These are phyloP conservation scores for Catharus ustulatus DNA, from an alignment of 2,797 vertebrate genomes.

Conservation along the genomic window DNA sequence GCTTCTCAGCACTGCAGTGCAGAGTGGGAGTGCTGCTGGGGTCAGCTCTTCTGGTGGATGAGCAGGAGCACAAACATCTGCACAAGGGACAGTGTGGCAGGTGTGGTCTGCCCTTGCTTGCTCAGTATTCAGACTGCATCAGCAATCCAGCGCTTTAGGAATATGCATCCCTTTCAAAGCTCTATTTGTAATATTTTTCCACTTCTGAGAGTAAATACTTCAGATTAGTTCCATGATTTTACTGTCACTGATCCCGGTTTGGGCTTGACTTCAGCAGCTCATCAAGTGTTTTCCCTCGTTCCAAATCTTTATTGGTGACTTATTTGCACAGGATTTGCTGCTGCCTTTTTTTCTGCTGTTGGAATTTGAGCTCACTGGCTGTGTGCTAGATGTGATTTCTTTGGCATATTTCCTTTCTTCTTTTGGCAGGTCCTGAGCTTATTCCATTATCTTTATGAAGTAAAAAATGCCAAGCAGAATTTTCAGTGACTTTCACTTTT, in stretches of 20 bases:
- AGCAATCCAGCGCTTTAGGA: not conserved
- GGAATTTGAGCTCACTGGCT: not conserved
- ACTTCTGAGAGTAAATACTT: not conserved
- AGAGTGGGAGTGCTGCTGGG: not conserved
- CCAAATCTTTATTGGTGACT: not conserved
- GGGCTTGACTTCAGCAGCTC: not conserved
- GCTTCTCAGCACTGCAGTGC: not conserved
- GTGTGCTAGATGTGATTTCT: not conserved
- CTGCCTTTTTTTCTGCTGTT: not conserved
- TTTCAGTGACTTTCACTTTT: not conserved
- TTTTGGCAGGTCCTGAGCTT: constrained; percentile 19
- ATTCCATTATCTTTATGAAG: constrained; percentile 32
- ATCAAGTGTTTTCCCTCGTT: not conserved
- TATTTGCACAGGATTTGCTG: constrained; percentile 5
- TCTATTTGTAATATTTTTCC: not conserved
- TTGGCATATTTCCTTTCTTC: constrained; percentile 1
- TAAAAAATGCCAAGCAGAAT: constrained; percentile 16
- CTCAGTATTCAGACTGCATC: not conserved
- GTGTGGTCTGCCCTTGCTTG: not conserved
- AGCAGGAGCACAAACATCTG: not conserved
- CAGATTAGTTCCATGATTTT: not conserved
- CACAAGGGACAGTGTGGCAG: not conserved
- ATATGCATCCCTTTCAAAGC: not conserved
- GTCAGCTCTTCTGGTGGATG: not conserved
- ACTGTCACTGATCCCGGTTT: not conserved